phyloP scores from a whole-genome alignment of 2,797 vertebrate genomes.

The Neostethus bicornis region DNA sequence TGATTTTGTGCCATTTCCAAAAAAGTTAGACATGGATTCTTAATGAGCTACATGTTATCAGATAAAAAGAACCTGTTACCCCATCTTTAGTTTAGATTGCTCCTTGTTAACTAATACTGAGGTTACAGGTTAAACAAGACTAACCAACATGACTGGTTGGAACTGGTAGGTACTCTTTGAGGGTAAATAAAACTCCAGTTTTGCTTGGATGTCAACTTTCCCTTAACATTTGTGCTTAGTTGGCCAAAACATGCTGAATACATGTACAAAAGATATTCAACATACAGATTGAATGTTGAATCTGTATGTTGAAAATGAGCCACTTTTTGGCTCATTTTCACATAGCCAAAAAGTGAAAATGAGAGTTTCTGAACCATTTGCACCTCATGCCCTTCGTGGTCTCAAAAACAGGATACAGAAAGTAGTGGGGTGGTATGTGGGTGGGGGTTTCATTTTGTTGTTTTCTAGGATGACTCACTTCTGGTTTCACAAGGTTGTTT shows the following conservation, averaged over 20 bases:
- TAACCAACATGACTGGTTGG: neutral
- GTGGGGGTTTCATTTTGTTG: neutral
- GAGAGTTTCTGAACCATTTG: neutral
- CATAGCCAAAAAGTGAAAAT: neutral
- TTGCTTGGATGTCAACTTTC: neutral
- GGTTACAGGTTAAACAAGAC: neutral
- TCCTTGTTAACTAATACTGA: neutral
- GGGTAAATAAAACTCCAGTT: neutral
- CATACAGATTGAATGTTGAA: too few species aligned
- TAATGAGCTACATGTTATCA: too few species aligned
- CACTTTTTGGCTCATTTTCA: too few species aligned
- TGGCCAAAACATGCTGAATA: neutral
- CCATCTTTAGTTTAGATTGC: too few species aligned
- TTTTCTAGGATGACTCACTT: constrained; percentile 34
- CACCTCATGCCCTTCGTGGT: constrained; percentile 30
- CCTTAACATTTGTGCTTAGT: neutral
- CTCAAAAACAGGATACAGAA: constrained; percentile 56
- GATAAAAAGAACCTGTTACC: too few species aligned
- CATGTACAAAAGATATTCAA: neutral
- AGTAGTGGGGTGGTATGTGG: too few species aligned
- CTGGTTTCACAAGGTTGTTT: constrained; percentile 26
- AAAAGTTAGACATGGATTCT: too few species aligned
- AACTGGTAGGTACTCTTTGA: neutral
- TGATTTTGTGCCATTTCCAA: neutral
- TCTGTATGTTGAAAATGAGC: too few species aligned